These are phyloP conservation scores for Caenorhabditis tropicalis DNA, from an alignment of 1,140 invertebrate genomes.

Conservation along the genomic window DNA sequence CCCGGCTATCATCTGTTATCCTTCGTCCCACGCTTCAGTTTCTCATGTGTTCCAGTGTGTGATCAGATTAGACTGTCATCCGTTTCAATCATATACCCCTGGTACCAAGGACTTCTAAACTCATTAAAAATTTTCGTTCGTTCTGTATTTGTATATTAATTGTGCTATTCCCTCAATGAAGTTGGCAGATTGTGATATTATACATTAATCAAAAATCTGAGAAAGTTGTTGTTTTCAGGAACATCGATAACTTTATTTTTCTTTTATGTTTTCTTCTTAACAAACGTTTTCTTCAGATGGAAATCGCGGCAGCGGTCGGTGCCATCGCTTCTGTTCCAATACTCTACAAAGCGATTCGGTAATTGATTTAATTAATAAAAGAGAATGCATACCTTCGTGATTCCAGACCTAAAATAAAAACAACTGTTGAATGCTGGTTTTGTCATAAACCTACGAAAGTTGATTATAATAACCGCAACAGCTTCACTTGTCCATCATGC, in stretches of 20 bases:
- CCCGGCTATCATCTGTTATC: neutral
- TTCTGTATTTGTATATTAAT: constrained; percentile 33
- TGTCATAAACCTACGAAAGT: constrained; percentile 52
- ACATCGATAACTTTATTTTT: too few species aligned
- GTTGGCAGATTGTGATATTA: neutral
- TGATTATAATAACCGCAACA: constrained; percentile 20
- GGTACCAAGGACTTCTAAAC: too few species aligned
- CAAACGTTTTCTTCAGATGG: constrained; percentile 31
- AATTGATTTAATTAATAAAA: constrained; percentile 75
- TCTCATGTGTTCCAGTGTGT: neutral
- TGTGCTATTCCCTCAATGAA: constrained; percentile 29
- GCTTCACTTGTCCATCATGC: constrained; percentile 50
- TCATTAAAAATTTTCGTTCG: neutral
- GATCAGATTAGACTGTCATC: neutral
- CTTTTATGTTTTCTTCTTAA: too few species aligned
- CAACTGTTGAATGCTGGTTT: constrained; percentile 58
- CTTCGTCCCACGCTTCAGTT: neutral
- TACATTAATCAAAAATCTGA: too few species aligned
- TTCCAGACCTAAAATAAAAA: constrained; percentile 45
- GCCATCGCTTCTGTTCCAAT: constrained; percentile 6
- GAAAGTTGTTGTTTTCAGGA: too few species aligned
- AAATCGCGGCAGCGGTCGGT: neutral
- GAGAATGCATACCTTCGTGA: neutral
- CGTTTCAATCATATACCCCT: too few species aligned
- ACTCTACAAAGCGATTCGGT: constrained; percentile 79